Base-by-base conservation (phyloP, 2,797 vertebrate species). In the Thamnophis elegans region DNA sequence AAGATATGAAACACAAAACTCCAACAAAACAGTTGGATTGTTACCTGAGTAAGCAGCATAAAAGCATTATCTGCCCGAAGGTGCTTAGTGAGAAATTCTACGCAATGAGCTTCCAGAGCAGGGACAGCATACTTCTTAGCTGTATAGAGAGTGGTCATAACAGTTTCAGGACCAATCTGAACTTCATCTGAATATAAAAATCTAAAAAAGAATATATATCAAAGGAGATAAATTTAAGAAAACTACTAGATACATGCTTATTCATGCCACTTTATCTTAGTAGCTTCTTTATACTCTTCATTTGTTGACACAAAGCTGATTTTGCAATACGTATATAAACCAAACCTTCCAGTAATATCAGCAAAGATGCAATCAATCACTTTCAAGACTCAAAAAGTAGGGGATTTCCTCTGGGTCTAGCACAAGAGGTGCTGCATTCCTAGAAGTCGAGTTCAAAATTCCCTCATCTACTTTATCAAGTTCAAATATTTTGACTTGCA, bases 101-200 rank as follows among this genome's bases (percentile, higher is more conserved):
- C 98, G 95, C 98, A 98, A 28, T 98, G 98, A 11, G 98, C 97
- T 97, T 98, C 98, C 92, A 98, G 92, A 55, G 98, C 98, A 82
- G 98, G 98, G 36, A 98, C 98, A 78, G 98, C 98, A 14, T 98
- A 98, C 73, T 98, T 98, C 94, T 98, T 98, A 87, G 98, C 98
- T 28, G 98, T 98, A 82, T 98, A 98, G 87, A 98, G 97, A 89
- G 98, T 98, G 89, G 98, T 98, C 98, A 98, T 98, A 88, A 98
- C 98, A 58, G 98, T 98, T 96, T 98, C 98, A 55, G 98, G 98
- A 89, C 98, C 98, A 86, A 98, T 98, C 0, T 98, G 98, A 94
- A 98, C 98, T 96, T 98, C 98, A 94, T 98, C 98, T 89, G 98
- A 98, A 95, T 98, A 98, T 3, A 98, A 97, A 96, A 98, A 98